phyloP scores from a whole-genome alignment of 1,140 invertebrate genomes.

The Apis mellifera region Amel_HAv3.1 CM009938.2:4000501-4001000 shows the following conservation, averaged over 20 bases:
- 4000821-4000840: slow-evolving; percentile 84
- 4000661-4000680: slow-evolving; percentile 78
- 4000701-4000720: slow-evolving; percentile 71
- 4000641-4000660: slow-evolving; percentile 79
- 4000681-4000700: slow-evolving; percentile 82
- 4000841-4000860: slow-evolving; percentile 84
- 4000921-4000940: slow-evolving; percentile 80
- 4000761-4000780: too few relatives aligned
- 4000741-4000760: too few relatives aligned
- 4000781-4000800: too few relatives aligned
- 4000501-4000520: slow-evolving; percentile 62
- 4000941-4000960: slow-evolving; percentile 79
- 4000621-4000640: slow-evolving; percentile 73
- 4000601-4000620: slow-evolving; percentile 82
- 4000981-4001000: too few relatives aligned
- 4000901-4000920: slow-evolving; percentile 76
- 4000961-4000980: slow-evolving; percentile 7
- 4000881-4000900: slow-evolving; percentile 81
- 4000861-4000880: slow-evolving; percentile 82
- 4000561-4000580: slow-evolving; percentile 63
- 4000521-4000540: too few relatives aligned
- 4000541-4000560: too few relatives aligned
- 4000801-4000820: slow-evolving; percentile 77
- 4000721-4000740: slow-evolving; percentile 67
- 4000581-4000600: slow-evolving; percentile 74